phyloP scores from a whole-genome alignment of 2,797 vertebrate species.

The Sebastes paucispinis region DNA sequence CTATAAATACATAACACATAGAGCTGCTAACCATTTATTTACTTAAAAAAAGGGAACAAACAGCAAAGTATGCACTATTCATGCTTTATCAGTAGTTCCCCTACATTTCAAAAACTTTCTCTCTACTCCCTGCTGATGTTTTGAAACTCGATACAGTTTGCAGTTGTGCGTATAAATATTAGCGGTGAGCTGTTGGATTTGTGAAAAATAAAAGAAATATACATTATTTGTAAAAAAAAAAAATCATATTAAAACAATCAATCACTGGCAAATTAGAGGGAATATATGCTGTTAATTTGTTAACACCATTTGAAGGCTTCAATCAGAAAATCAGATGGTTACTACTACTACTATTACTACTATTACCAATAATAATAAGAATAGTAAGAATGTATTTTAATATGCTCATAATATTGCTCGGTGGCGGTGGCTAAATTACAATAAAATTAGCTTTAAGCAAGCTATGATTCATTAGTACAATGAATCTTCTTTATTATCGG shows the following conservation, averaged over 20 bases:
- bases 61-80: not conserved
- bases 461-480: slow-evolving; percentile 1
- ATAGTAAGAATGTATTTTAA: not conserved
- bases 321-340: no score
- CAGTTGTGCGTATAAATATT: not conserved
- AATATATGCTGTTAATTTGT: no score
- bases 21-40: not conserved
- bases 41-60: not conserved
- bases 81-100: not conserved
- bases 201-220: not conserved
- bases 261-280: not conserved
- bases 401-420: not conserved
- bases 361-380: not conserved
- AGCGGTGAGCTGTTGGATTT: not conserved
- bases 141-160: not conserved
- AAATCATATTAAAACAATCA: not conserved
- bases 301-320: no score
- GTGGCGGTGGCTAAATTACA: not conserved
- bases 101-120: not conserved
- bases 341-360: not conserved
- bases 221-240: not conserved
- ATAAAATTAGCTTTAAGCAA: slow-evolving; percentile 5
- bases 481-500: slow-evolving; percentile 10
- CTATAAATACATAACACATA: not conserved
- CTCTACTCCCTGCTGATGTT: not conserved